A percentile compares a stretch with the other conserved stretches of the same genome.
These are phyloP conservation scores for Cantharis nigra DNA, from an alignment of 2,888 invertebrate genomes.

Conservation along the genomic window DNA sequence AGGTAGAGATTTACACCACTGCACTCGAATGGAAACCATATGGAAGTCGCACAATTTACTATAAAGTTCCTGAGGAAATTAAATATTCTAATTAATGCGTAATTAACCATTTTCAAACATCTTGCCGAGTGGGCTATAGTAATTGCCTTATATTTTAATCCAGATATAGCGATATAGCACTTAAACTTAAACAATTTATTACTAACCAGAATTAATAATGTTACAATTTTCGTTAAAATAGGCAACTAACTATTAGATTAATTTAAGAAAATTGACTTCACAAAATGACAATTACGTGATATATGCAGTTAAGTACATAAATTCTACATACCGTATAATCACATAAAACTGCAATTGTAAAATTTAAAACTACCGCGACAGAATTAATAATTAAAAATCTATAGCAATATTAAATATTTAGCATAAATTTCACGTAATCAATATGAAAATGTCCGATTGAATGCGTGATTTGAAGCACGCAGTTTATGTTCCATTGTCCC, in stretches of 20 bases:
- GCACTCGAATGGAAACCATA: too few relatives aligned
- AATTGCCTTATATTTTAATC: background rate
- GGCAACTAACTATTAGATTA: background rate
- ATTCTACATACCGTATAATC: background rate
- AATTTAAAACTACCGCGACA: background rate
- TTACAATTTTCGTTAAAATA: background rate
- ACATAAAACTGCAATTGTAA: background rate
- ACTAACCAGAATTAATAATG: background rate
- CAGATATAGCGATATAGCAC: background rate
- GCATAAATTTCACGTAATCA: slow-evolving; percentile 29
- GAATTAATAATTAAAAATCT: slow-evolving; percentile 5
- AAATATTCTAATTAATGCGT: too few relatives aligned
- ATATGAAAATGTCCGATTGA: slow-evolving; percentile 40
- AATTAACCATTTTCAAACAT: background rate
- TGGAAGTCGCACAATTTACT: too few relatives aligned
- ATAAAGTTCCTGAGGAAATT: too few relatives aligned
- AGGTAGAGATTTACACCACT: too few relatives aligned
- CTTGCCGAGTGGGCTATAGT: background rate
- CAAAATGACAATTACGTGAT: background rate
- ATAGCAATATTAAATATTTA: slow-evolving; percentile 28
- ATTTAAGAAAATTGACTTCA: background rate
- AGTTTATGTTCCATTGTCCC: slow-evolving; percentile 51
- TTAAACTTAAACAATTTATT: background rate
- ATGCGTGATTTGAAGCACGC: slow-evolving; percentile 47
- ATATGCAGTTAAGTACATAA: background rate